These are phyloP conservation scores for Centropus bengalensis DNA, from an alignment of 2,113 vertebrate species.

Conservation along the genomic window DNA sequence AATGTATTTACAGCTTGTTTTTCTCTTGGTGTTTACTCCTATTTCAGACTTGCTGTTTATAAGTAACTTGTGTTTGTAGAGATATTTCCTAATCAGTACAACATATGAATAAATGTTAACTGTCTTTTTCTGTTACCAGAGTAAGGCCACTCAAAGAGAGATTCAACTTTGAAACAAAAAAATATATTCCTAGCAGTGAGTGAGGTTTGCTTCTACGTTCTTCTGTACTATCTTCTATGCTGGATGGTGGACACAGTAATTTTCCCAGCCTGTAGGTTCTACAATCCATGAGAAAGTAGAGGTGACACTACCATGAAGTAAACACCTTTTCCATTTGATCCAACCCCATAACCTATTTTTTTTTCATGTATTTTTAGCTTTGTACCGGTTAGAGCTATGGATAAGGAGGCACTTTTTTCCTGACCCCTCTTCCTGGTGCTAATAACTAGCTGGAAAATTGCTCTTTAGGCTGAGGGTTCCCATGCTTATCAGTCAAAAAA, in stretches of 20 bases:
- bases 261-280: neutral
- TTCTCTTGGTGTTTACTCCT: slow-evolving; percentile 82
- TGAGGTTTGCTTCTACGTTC: slow-evolving; percentile 16
- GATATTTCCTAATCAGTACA: slow-evolving; percentile 84
- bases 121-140: slow-evolving; percentile 79
- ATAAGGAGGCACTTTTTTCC: neutral
- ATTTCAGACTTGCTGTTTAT: slow-evolving; percentile 84
- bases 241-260: neutral
- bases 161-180: neutral
- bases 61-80: slow-evolving; percentile 89
- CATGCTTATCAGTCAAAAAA: neutral
- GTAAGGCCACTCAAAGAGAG: slow-evolving; percentile 82
- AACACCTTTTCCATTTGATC: neutral
- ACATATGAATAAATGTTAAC: slow-evolving; percentile 85
- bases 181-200: neutral
- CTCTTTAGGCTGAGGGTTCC: neutral
- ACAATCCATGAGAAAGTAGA: neutral
- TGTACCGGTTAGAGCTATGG: neutral
- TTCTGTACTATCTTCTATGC: neutral
- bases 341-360: neutral
- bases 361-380: neutral
- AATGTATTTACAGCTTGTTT: slow-evolving; percentile 80
- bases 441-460: neutral
- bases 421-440: neutral
- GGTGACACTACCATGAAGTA: neutral